Evolutionary conservation across 2,113 vertebrate species (phyloP).

Genomic region (Dicaeum eximium): DNA sequence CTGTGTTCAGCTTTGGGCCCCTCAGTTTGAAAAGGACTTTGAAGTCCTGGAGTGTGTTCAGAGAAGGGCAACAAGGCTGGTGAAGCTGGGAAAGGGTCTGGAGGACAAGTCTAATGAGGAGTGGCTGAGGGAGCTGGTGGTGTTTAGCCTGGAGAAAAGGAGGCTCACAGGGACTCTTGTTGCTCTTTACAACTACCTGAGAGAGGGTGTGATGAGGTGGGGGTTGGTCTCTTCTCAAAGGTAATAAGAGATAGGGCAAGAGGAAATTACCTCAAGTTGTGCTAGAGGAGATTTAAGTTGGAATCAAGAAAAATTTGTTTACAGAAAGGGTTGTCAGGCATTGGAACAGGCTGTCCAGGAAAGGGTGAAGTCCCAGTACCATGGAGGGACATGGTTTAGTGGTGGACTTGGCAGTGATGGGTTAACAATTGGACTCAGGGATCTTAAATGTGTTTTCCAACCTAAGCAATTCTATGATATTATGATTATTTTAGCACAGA

Average conservation of each 20-base stretch:
- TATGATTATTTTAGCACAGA: not conserved
- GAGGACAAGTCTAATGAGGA: not conserved
- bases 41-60: not conserved
- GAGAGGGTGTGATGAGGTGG: not conserved
- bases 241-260: not conserved
- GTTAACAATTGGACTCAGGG: rapidly evolving
- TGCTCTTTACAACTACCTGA: not conserved
- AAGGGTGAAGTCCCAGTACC: not conserved
- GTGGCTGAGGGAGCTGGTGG: not conserved
- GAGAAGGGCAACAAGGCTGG: not conserved
- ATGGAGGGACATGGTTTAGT: not conserved
- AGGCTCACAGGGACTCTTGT: not conserved
- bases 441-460: not conserved
- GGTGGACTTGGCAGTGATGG: not conserved
- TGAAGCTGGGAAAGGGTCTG: not conserved
- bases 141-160: not conserved
- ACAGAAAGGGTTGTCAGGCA: not conserved
- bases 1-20: not conserved
- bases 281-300: not conserved
- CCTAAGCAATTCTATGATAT: not conserved
- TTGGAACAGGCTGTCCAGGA: not conserved
- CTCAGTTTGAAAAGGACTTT: not conserved
- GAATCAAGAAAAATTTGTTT: not conserved
- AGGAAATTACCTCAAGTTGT: not conserved
- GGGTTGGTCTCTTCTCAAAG: not conserved